phyloP scores from a whole-genome alignment of 1,140 invertebrate species.

The Anoplolepis gracilipes region DNA sequence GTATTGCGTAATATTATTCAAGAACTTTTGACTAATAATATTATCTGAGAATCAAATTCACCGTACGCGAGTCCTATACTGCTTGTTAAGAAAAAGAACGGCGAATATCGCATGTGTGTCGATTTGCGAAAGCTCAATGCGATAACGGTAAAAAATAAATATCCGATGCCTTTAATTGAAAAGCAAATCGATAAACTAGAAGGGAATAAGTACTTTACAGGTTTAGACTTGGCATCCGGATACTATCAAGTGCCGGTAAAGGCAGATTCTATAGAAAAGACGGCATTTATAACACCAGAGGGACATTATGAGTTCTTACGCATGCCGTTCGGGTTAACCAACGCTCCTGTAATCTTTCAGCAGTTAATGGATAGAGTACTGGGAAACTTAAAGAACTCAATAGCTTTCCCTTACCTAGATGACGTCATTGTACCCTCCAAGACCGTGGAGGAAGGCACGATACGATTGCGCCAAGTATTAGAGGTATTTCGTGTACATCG shows the following conservation, averaged over 20 bases:
- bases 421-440: constrained; percentile 64
- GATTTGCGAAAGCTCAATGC: background rate
- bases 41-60: background rate
- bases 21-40: background rate
- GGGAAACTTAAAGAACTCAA: constrained; percentile 46
- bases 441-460: constrained; percentile 39
- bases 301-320: background rate
- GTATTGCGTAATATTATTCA: background rate
- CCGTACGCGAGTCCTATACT: background rate
- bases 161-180: background rate
- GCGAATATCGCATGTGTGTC: background rate
- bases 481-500: background rate
- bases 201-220: background rate
- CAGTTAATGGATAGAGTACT: constrained; percentile 65
- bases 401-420: constrained; percentile 64
- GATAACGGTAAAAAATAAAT: constrained; percentile 5
- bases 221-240: background rate
- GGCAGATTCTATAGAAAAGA: constrained; percentile 1
- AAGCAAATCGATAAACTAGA: background rate
- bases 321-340: constrained; percentile 16
- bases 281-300: background rate
- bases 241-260: background rate
- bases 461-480: constrained; percentile 19
- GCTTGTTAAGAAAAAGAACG: background rate
- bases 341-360: background rate